A percentile compares a stretch with the other conserved stretches of the same genome.
Conservation (phyloP, 2,113 vertebrate genomes). For the Elgaria multicarinata region DNA sequence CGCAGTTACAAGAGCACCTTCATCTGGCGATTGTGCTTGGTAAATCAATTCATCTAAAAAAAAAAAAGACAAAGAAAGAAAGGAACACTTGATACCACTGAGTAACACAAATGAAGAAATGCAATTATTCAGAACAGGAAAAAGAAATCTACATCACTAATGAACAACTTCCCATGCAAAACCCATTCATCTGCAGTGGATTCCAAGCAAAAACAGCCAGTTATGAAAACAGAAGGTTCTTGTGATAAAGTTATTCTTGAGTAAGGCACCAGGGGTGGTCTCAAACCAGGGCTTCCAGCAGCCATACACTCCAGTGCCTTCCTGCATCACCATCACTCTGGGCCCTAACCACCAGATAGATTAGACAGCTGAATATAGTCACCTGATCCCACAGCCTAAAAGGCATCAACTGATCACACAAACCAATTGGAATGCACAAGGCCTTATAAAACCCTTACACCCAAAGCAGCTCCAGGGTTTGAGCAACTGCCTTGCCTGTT, state of each 20-base stretch:
- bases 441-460: too few relatives aligned
- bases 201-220: not conserved
- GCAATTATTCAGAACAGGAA: not conserved
- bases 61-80: not conserved
- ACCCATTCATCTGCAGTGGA: not conserved
- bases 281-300: too few relatives aligned
- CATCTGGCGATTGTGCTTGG: constrained; percentile 82
- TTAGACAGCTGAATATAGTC: too few relatives aligned
- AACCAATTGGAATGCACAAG: too few relatives aligned
- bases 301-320: too few relatives aligned
- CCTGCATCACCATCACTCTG: too few relatives aligned
- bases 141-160: not conserved
- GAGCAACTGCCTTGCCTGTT: too few relatives aligned
- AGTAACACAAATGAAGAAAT: not conserved
- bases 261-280: too few relatives aligned
- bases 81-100: not conserved
- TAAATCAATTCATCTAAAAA: constrained; percentile 78
- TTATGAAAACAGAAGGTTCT: not conserved
- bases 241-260: not conserved
- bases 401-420: too few relatives aligned
- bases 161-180: not conserved
- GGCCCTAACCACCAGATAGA: too few relatives aligned
- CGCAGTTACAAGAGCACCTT: constrained; percentile 81
- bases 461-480: too few relatives aligned
- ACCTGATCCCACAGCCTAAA: too few relatives aligned